Evolutionary conservation across 2,888 invertebrate genomes (phyloP).

Genomic region (Cryptus viduatorius): DNA sequence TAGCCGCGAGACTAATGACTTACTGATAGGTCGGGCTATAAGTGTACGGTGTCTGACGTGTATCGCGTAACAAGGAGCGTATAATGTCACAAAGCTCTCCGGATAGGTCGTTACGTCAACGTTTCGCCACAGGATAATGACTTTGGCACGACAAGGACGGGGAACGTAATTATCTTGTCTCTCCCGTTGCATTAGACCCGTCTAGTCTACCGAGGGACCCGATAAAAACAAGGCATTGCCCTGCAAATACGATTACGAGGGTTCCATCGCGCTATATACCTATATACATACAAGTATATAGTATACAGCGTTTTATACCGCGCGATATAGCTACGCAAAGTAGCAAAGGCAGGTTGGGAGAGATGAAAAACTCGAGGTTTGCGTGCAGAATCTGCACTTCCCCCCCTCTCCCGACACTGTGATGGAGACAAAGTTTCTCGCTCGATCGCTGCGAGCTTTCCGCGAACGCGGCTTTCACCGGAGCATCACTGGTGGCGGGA

Average conservation of each 20-base stretch:
- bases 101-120: constrained; percentile 24
- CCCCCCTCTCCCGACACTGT: not conserved
- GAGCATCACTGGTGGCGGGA: constrained; percentile 36
- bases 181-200: constrained; percentile 28
- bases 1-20: constrained; percentile 42
- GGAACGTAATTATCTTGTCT: constrained; percentile 47
- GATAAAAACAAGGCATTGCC: constrained; percentile 38
- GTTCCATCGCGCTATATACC: not conserved
- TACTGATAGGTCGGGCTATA: constrained; percentile 24
- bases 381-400: constrained; percentile 37
- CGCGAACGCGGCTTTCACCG: constrained; percentile 21
- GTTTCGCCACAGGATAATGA: constrained; percentile 42
- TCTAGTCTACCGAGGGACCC: constrained; percentile 13
- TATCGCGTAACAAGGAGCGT: constrained; percentile 17
- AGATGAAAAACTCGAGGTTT: constrained; percentile 26
- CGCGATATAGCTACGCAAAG: not conserved
- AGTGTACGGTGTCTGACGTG: constrained; percentile 28
- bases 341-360: constrained; percentile 9
- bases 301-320: not conserved
- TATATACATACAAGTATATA: not conserved
- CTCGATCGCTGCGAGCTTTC: constrained; percentile 41
- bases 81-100: constrained; percentile 41
- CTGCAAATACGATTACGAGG: constrained; percentile 33
- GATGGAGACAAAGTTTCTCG: constrained; percentile 54
- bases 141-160: constrained; percentile 25